phyloP scores from a whole-genome alignment of 2,113 vertebrate species.

The Rhinolophus ferrumequinum region DNA sequence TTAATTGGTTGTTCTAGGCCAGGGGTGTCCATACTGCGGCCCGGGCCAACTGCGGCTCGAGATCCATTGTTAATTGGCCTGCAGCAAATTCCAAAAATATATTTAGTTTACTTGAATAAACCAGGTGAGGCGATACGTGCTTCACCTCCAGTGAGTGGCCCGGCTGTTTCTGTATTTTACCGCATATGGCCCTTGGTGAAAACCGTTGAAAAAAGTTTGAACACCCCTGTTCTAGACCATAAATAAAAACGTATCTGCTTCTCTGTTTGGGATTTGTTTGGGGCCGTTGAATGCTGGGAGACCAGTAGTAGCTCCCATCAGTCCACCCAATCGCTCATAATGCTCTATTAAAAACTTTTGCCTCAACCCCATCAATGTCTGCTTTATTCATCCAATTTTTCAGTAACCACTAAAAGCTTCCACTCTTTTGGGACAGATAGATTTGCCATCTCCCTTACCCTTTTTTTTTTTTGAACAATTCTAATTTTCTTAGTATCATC shows the following conservation, averaged over 20 bases:
- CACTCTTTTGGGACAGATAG: neutral
- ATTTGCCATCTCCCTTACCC: neutral
- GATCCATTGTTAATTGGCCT: no score
- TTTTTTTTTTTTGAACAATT: neutral
- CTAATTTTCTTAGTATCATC: neutral
- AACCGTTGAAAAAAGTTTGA: no score
- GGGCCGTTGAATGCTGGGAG: neutral
- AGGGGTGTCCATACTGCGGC: no score
- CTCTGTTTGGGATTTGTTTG: neutral
- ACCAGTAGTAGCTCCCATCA: neutral
- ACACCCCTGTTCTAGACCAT: neutral
- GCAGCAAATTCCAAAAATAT: no score
- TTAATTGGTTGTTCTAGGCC: neutral
- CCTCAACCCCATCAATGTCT: neutral
- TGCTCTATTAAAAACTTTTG: neutral
- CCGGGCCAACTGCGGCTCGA: no score
- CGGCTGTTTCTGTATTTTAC: no score
- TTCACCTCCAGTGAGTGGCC: no score
- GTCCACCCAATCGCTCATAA: neutral
- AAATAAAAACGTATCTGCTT: neutral
- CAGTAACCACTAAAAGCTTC: neutral
- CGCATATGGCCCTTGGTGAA: no score
- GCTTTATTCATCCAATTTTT: neutral
- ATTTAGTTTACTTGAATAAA: no score
- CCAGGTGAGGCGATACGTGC: no score